phyloP scores from a whole-genome alignment of 2,113 vertebrate species.

The Elanoides forficatus region DNA sequence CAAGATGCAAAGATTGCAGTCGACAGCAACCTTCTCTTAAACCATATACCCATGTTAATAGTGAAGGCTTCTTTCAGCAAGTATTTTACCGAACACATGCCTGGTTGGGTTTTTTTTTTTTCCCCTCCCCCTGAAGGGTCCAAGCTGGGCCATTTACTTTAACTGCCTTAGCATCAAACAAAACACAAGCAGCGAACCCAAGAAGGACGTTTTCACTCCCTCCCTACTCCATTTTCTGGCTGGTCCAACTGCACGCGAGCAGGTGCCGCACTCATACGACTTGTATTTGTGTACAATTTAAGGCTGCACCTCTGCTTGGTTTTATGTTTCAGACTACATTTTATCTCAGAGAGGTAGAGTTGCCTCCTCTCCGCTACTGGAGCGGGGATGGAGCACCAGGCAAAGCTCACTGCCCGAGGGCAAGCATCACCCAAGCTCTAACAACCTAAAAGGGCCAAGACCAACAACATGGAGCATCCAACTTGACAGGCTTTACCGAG shows the following conservation, averaged over 20 bases:
- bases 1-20: constrained; percentile 61
- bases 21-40: constrained; percentile 49
- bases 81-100: neutral
- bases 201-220: neutral
- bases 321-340: neutral
- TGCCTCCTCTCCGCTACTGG: neutral
- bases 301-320: neutral
- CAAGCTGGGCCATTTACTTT: neutral
- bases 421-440: neutral
- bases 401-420: accelerated
- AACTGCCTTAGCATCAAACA: neutral
- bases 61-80: neutral
- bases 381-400: neutral
- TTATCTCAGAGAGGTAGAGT: neutral
- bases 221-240: neutral
- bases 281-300: neutral
- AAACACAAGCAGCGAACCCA: neutral
- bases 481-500: neutral
- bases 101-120: neutral
- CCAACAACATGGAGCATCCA: accelerated
- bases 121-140: neutral
- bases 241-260: neutral
- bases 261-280: accelerated
- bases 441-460: accelerated
- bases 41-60: neutral